Conservation (phyloP, 2,888 invertebrate species). For the Plebejus argus region DNA sequence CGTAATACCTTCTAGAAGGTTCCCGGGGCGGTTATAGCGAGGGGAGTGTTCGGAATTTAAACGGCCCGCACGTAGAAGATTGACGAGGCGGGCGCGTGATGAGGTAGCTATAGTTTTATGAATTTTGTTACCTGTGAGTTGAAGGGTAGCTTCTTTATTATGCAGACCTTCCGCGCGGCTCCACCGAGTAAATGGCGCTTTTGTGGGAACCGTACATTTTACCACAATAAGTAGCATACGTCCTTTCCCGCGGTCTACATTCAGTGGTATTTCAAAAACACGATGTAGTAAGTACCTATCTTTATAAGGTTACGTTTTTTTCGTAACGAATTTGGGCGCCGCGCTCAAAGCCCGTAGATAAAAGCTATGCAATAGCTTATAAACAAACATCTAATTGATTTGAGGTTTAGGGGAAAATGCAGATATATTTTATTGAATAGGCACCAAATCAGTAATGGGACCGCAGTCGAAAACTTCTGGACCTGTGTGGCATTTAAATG, state of each 20-base stretch:
- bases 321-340: too few species aligned
- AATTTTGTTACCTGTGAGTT: neutral
- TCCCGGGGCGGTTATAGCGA: constrained; percentile 16
- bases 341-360: too few species aligned
- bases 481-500: constrained; percentile 23
- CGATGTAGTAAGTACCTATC: too few species aligned
- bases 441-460: constrained; percentile 34
- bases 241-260: too few species aligned
- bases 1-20: constrained; percentile 9
- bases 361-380: too few species aligned
- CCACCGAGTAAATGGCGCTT: too few species aligned
- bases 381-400: constrained; percentile 23
- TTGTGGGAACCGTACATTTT: too few species aligned
- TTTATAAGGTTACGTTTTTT: too few species aligned
- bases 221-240: too few species aligned
- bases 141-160: neutral
- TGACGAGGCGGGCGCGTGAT: constrained; percentile 24
- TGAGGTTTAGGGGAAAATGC: constrained; percentile 20
- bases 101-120: constrained; percentile 14
- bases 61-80: constrained; percentile 24
- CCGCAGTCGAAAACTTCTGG: constrained; percentile 3
- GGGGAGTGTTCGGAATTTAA: constrained; percentile 22
- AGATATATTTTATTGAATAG: constrained; percentile 26
- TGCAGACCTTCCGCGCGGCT: too few species aligned
- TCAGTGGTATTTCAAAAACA: too few species aligned